Evolutionary conservation across 2,888 invertebrate species (phyloP), one percentile per base, ranked within the genome.

Genomic region (Latrodectus hesperus): DNA sequence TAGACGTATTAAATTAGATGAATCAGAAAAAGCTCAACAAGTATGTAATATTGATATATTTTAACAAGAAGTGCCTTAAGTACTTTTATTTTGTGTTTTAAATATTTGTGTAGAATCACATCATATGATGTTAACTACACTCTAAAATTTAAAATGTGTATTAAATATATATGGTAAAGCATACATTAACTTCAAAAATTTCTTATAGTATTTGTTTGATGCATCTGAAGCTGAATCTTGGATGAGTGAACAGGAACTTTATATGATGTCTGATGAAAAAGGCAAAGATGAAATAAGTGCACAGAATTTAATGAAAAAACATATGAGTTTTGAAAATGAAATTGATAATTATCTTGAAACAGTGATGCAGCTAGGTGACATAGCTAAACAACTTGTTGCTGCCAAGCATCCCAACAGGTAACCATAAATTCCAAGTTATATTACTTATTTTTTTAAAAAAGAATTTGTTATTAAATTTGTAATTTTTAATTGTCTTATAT

Each of bases 201-300:
- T 51, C 16, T 76, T 90, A 90, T 94, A 99, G 93, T 99, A 99
- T 93, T 95, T 99, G 93, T 99, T 99, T 93, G 99, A 99, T 93
- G 99, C 99, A 10, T 97, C 97, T 91, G 99, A 99, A 92, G 99
- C 99, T 0, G 99, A 99, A 92, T 97, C 98, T 0, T 99, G 99
- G 99, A 99, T 99, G 99, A 98, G 98, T 92, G 99, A 99, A 92
- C 99, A 99, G 92, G 99, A 99, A 92, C 93, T 99, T 88, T 99
- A 99, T 94, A 99, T 99, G 99, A 99, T 99, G 99, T 98, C 98
- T 38, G 99, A 99, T 92, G 99, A 99, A 92, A 95, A 98, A 82
- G 99, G 98, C 90, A 99, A 98, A 93, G 99, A 99, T 92, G 99
- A 99, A 93, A 98, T 98, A 90, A 98, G 98, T 6, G 98, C 99